A percentile compares a stretch with the other conserved stretches of the same genome.
Evolutionary conservation across 2,113 vertebrate species (phyloP).

Genomic region (Heterocephalus glaber): DNA sequence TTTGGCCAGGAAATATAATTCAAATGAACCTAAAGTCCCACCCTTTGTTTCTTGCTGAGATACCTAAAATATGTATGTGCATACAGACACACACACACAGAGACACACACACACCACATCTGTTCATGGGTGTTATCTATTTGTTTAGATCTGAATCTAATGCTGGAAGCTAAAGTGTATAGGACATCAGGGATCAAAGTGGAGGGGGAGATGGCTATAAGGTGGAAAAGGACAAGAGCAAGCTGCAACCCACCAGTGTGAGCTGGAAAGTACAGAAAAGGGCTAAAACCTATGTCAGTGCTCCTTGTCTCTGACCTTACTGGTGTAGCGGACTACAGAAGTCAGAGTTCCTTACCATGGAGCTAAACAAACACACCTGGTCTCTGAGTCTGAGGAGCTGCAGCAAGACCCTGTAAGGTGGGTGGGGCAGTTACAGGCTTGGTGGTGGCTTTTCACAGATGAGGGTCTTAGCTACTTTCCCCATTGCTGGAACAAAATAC

Average conservation of each 20-base stretch:
- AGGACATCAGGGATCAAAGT: background rate
- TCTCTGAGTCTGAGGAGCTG: background rate
- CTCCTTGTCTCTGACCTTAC: background rate
- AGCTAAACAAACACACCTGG: background rate
- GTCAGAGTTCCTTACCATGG: background rate
- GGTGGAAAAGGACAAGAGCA: background rate
- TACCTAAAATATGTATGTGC: background rate
- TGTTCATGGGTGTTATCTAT: background rate
- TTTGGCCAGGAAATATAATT: background rate
- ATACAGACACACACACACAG: too few relatives aligned
- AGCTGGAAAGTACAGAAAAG: background rate
- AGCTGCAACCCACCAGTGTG: background rate
- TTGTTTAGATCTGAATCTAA: background rate
- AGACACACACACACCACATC: too few relatives aligned
- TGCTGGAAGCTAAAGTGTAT: background rate
- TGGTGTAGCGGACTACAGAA: background rate
- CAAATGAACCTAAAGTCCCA: background rate
- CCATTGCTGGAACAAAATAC: background rate
- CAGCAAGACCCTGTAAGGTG: rapidly evolving
- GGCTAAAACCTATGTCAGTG: background rate
- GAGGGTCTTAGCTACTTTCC: background rate
- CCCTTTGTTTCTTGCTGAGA: background rate
- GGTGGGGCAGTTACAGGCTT: background rate
- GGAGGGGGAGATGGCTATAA: background rate
- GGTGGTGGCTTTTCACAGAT: too few relatives aligned